phyloP scores from a whole-genome alignment of 2,113 vertebrate genomes.

The Anoura caudifer region DNA sequence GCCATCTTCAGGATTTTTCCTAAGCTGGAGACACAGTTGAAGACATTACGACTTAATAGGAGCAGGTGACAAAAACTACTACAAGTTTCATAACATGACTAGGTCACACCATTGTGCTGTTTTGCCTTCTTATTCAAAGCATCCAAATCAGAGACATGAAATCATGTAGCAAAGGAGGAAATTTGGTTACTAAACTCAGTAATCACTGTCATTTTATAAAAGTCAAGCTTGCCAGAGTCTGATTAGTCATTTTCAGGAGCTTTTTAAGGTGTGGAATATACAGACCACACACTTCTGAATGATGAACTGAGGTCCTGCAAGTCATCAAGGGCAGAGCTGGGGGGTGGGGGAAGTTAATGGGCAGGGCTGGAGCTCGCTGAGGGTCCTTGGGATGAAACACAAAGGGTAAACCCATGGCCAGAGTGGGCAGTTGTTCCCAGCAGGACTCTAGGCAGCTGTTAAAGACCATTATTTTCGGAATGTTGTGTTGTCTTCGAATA shows the following conservation, averaged over 20 bases:
- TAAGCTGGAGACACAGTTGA: constrained; percentile 25
- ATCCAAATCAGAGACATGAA: background rate
- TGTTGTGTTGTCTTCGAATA: background rate
- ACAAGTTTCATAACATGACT: background rate
- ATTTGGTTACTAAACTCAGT: background rate
- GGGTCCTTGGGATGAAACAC: background rate
- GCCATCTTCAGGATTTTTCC: constrained; percentile 75
- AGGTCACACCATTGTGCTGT: accelerated
- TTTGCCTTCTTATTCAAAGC: background rate
- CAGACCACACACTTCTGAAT: background rate
- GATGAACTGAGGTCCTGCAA: background rate
- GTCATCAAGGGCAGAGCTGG: background rate
- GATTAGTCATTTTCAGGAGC: background rate
- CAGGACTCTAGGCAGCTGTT: background rate
- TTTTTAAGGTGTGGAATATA: background rate
- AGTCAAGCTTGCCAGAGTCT: background rate
- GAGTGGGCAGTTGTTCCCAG: background rate
- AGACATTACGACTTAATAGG: background rate
- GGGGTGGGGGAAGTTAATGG: too few species aligned
- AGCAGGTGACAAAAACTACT: background rate
- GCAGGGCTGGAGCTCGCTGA: accelerated
- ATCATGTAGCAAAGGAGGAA: background rate
- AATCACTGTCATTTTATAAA: background rate
- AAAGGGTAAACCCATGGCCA: background rate
- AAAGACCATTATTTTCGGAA: background rate